Evolutionary conservation across 2,797 vertebrate species (phyloP), one percentile per base, ranked within the genome.

Genomic region (Clarias laeviceps): DNA sequence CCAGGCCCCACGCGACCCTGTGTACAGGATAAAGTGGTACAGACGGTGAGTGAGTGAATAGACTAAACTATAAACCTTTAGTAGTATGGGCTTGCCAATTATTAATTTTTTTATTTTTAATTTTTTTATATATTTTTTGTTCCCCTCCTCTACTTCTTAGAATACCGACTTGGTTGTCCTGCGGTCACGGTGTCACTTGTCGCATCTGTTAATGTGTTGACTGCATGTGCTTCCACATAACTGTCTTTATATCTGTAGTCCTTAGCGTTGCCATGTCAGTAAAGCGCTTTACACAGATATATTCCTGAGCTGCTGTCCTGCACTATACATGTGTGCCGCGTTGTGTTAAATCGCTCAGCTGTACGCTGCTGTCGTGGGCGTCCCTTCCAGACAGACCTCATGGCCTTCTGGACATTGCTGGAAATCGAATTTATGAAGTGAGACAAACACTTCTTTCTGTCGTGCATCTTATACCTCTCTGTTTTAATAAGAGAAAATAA

Each of bases 191-290:
- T n/a, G n/a, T 62, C 56, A 17, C 61, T 59, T n/a, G 5, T 79
- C 64, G 40, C 76, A 85, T 78, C 87, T 87, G 87, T 88, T 56
- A 72, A 83, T 79, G 40, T 83, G 82, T 62, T 86, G 83, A 88
- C 81, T 61, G 72, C 79, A 62, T 85, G 83, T 62, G 83, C 77
- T 85, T 82, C 82, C 57, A 59, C 81, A 85, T 85, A 74, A 45
- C 84, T 80, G 70, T 50, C 68, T 65, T 80, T 40, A 56, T 73
- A 85, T 57, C 62, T 29, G 8, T n/a, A 62, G 37, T 61, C 24
- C 32, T 61, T 65, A 27, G 56, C 11, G 81, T 24, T 84, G 56
- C 34, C 79, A n/a, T 66, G 12, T 86, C 56, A 77, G 34, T 50
- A 34, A 29, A 40, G 73, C 73, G n/a, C 57, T 82, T 78, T 79